These are phyloP conservation scores for Scaeva pyrastri DNA, from an alignment of 2,888 invertebrate species.

Conservation along the genomic window DNA sequence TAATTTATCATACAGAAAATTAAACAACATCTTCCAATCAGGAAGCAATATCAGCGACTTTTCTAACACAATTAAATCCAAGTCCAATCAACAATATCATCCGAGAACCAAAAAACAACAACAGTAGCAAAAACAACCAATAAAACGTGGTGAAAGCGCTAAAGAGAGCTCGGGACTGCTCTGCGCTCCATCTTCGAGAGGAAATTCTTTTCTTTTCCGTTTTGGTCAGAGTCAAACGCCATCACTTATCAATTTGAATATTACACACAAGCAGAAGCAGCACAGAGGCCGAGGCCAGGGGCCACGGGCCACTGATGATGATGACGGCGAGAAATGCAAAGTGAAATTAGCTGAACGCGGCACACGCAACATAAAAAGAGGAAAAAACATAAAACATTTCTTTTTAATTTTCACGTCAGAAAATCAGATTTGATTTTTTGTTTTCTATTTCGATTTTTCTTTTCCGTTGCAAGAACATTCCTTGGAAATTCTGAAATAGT, in stretches of 20 bases:
- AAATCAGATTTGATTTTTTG: background rate
- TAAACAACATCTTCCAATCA: background rate
- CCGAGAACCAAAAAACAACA: constrained; percentile 8
- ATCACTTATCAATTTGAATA: constrained; percentile 60
- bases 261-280: constrained; percentile 59
- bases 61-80: constrained; percentile 1
- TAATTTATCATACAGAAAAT: background rate
- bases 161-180: constrained; percentile 6
- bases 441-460: no score
- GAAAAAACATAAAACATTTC: background rate
- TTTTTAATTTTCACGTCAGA: background rate
- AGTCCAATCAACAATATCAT: constrained; percentile 10
- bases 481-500: background rate
- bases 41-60: background rate
- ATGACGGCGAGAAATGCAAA: constrained; percentile 47
- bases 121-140: constrained; percentile 25
- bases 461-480: background rate
- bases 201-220: constrained; percentile 36
- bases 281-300: constrained; percentile 47
- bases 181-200: background rate
- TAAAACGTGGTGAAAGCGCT: constrained; percentile 65
- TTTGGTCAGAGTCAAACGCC: background rate
- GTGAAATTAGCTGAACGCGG: constrained; percentile 68
- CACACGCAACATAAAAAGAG: constrained; percentile 54
- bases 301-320: constrained; percentile 15